Conservation (phyloP, 2,797 vertebrate species). For the Premnoplex brunnescens region DNA sequence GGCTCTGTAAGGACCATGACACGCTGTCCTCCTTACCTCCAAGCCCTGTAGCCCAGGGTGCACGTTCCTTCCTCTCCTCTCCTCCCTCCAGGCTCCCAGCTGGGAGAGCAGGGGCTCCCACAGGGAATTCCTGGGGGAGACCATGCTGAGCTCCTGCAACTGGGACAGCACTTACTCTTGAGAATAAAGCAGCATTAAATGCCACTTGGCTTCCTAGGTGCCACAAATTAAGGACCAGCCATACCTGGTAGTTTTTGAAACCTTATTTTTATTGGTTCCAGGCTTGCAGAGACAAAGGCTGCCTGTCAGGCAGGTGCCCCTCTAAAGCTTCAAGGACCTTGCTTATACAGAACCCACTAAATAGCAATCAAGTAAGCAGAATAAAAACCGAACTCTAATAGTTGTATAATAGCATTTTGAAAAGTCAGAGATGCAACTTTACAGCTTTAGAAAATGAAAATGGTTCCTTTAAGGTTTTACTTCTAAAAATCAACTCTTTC, state of each 20-base stretch:
- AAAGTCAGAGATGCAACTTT: neutral
- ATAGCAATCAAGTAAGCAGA: neutral
- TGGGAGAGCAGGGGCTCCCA: neutral
- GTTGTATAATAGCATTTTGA: neutral
- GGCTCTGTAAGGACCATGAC: neutral
- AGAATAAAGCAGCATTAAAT: rapidly evolving
- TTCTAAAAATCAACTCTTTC: neutral
- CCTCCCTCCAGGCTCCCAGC: neutral
- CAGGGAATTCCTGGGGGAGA: neutral
- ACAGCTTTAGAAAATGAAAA: neutral
- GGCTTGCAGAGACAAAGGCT: neutral
- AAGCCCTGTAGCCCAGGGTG: neutral
- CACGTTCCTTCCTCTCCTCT: neutral
- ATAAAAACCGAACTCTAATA: rapidly evolving
- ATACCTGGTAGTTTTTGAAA: neutral
- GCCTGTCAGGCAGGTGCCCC: rapidly evolving
- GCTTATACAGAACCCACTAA: neutral
- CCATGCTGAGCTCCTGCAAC: no score
- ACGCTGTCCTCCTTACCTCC: neutral
- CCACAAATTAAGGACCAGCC: neutral
- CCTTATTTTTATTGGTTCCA: neutral
- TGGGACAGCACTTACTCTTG: no score
- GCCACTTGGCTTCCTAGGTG: neutral
- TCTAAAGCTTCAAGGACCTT: neutral
- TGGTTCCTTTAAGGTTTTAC: neutral